Evolutionary conservation across 1,140 invertebrate species (phyloP).

Genomic region (Drosophila sturtevanti): DNA sequence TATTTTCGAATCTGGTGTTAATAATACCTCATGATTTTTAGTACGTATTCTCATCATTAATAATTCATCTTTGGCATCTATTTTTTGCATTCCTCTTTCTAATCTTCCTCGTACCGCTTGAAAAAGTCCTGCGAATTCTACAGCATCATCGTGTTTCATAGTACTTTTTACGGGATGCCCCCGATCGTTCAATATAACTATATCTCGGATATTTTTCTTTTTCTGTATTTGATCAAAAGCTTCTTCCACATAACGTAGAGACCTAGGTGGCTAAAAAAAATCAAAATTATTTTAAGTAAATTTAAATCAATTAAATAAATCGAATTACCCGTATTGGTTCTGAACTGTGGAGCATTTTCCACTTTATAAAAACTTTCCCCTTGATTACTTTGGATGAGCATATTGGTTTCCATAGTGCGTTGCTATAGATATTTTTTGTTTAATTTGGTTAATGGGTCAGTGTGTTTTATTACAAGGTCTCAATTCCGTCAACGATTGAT

Average conservation of each 20-base stretch:
- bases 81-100: constrained; percentile 61
- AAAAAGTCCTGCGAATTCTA: constrained; percentile 66
- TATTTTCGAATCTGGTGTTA: constrained; percentile 75
- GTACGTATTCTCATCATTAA: constrained; percentile 70
- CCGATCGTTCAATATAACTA: constrained; percentile 65
- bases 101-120: constrained; percentile 62
- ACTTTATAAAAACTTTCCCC: neutral
- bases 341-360: neutral
- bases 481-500: too few species aligned
- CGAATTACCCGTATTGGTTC: constrained; percentile 43
- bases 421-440: neutral
- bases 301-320: neutral
- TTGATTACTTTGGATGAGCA: neutral
- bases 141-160: constrained; percentile 43
- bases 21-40: constrained; percentile 61
- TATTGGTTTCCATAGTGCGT: constrained; percentile 31
- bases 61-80: constrained; percentile 69
- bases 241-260: constrained; percentile 66
- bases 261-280: constrained; percentile 35
- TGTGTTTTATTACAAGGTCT: too few species aligned
- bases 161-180: constrained; percentile 74
- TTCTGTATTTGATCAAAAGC: constrained; percentile 56
- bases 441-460: constrained; percentile 48
- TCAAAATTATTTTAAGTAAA: neutral
- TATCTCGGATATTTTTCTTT: constrained; percentile 64